phyloP scores from a whole-genome alignment of 2,113 vertebrate species.

The Pyxicephalus adspersus region DNA sequence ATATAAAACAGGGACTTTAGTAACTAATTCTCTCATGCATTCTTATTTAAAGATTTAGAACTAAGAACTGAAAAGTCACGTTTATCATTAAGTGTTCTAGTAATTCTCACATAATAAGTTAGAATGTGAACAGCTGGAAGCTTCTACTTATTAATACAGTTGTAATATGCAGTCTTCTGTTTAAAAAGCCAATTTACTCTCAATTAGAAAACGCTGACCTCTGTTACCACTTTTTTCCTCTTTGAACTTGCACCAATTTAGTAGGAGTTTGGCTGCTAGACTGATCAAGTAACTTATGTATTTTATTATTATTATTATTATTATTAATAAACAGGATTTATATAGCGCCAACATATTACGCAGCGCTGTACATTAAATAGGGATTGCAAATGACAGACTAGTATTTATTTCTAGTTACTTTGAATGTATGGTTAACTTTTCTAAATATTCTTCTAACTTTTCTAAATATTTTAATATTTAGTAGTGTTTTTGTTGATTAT shows the following conservation, averaged over 20 bases:
- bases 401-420: background rate
- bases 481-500: too few species aligned
- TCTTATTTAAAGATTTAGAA: background rate
- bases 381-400: too few species aligned
- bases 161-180: constrained; percentile 39
- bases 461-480: too few species aligned
- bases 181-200: constrained; percentile 40
- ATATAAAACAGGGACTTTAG: too few species aligned
- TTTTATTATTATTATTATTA: too few species aligned
- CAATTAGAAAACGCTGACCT: constrained; percentile 44
- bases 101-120: constrained; percentile 31
- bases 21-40: background rate
- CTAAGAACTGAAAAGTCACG: too few species aligned
- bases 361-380: too few species aligned
- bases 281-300: constrained; percentile 13
- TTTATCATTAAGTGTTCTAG: background rate
- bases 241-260: constrained; percentile 26
- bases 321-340: too few species aligned
- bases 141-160: constrained; percentile 24
- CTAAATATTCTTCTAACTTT: too few species aligned
- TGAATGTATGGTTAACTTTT: background rate
- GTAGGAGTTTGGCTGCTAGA: constrained; percentile 1
- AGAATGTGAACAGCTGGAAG: constrained; percentile 35
- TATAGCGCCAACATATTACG: too few species aligned
- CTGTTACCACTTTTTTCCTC: constrained; percentile 12